Conservation (phyloP, 1,140 invertebrate genomes). For the Nephotettix cincticeps region DNA sequence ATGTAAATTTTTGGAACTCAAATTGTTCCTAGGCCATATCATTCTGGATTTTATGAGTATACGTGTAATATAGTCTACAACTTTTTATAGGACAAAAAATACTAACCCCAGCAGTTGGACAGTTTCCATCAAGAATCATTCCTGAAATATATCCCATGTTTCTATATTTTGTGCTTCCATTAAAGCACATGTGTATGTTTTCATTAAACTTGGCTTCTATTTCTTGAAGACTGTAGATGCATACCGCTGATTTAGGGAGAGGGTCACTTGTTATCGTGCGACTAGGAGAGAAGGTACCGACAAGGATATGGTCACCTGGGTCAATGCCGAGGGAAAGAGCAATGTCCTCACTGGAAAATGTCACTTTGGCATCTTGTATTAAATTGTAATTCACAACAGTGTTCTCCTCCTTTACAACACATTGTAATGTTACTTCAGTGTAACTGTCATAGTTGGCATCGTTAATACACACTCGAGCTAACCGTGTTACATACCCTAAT, state of each 20-base stretch:
- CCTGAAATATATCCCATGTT: conserved; percentile 94
- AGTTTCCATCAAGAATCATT: conserved; percentile 85
- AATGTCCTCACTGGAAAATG: conserved; percentile 74
- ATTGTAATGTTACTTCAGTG: conserved; percentile 91
- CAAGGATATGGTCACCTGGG: conserved; percentile 72
- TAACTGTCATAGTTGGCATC: conserved; percentile 95
- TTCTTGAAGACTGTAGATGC: conserved; percentile 79
- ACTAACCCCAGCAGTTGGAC: conserved; percentile 75
- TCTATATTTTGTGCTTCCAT: conserved; percentile 85
- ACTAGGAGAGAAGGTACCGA: conserved; percentile 82
- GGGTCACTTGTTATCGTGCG: conserved; percentile 79
- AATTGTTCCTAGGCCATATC: no score
- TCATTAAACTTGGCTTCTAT: conserved; percentile 93
- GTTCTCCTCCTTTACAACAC: conserved; percentile 57
- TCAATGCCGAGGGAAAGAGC: conserved; percentile 77
- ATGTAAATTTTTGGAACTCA: no score
- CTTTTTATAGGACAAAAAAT: no score
- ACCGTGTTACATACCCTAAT: conserved; percentile 82
- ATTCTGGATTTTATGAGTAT: no score
- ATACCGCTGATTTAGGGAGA: conserved; percentile 75
- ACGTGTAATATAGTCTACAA: no score
- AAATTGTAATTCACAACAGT: conserved; percentile 76
- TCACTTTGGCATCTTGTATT: conserved; percentile 86
- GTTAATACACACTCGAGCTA: conserved; percentile 89
- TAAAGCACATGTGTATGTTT: conserved; percentile 95